Conservation (phyloP, 2,113 vertebrate species). For the Cinclus cinclus region DNA sequence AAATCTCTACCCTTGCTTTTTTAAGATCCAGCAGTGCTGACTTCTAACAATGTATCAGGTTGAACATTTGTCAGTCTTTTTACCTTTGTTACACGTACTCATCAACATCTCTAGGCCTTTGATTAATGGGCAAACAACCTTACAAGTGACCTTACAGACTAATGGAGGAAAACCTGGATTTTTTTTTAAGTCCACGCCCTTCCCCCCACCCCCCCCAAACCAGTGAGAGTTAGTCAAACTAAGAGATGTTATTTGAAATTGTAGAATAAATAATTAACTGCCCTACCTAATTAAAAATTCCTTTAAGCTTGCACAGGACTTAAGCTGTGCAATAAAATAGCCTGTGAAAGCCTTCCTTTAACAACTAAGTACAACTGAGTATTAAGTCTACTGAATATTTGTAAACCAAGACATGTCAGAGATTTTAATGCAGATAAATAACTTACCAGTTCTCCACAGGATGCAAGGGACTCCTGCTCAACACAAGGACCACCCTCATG, state of each 20-base stretch:
- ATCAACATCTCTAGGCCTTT: not conserved
- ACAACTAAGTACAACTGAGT: not conserved
- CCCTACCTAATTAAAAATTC: not conserved
- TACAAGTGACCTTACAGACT: not conserved
- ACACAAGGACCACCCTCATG: not conserved
- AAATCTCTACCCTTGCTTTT: not conserved
- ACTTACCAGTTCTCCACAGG: not conserved
- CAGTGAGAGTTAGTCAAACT: not conserved
- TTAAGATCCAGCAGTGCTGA: not conserved
- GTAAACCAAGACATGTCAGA: not conserved
- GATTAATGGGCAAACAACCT: not conserved
- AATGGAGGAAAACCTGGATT: not conserved
- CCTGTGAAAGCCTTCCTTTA: not conserved
- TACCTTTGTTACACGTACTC: not conserved
- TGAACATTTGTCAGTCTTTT: not conserved
- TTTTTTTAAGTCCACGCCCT: fast-evolving
- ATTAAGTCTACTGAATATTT: not conserved
- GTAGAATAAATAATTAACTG: slow-evolving; percentile 2
- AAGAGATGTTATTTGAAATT: not conserved
- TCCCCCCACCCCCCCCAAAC: fast-evolving
- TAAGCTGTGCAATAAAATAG: not conserved
- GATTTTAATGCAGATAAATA: not conserved
- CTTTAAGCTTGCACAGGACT: not conserved
- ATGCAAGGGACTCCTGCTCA: not conserved
- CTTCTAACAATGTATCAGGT: not conserved